A percentile compares a stretch with the other conserved stretches of the same genome.
These are phyloP conservation scores for Spea hammondii DNA, from an alignment of 2,797 vertebrate genomes.

Conservation along the genomic window DNA sequence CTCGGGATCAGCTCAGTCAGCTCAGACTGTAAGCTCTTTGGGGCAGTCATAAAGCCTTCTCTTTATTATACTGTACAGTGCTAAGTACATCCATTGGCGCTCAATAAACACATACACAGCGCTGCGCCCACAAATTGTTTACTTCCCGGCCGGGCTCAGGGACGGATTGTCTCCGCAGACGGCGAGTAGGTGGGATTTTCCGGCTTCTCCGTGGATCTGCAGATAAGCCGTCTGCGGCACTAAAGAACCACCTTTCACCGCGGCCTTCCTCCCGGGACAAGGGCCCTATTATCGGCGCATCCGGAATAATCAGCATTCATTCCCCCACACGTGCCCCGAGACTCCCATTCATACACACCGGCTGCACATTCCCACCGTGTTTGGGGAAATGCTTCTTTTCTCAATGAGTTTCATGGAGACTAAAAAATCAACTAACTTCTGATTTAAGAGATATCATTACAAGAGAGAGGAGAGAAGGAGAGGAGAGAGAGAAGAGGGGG, in stretches of 20 bases:
- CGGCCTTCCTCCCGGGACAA: slow-evolving; percentile 36
- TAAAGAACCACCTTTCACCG: slow-evolving; percentile 19
- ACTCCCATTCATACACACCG: slow-evolving; percentile 10
- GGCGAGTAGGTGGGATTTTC: slow-evolving; percentile 14
- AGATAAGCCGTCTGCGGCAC: slow-evolving; percentile 32
- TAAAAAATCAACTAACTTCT: background rate
- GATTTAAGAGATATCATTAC: background rate
- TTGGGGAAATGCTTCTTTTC: slow-evolving; percentile 9
- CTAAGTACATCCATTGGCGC: no score
- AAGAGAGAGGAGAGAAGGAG: no score
- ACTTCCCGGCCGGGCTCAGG: background rate
- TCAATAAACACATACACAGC: no score
- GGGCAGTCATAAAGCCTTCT: no score
- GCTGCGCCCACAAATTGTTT: background rate
- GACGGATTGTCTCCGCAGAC: background rate
- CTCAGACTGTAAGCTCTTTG: no score
- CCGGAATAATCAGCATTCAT: background rate
- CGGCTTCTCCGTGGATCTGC: background rate
- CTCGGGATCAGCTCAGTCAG: no score
- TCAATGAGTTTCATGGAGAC: background rate
- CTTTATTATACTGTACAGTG: no score
- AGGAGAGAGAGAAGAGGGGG: no score
- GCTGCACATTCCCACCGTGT: slow-evolving; percentile 5
- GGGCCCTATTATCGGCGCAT: slow-evolving; percentile 37
- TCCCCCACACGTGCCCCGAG: slow-evolving; percentile 14